phyloP scores from a whole-genome alignment of 2,888 invertebrate species.

The Cryptus armator region DNA sequence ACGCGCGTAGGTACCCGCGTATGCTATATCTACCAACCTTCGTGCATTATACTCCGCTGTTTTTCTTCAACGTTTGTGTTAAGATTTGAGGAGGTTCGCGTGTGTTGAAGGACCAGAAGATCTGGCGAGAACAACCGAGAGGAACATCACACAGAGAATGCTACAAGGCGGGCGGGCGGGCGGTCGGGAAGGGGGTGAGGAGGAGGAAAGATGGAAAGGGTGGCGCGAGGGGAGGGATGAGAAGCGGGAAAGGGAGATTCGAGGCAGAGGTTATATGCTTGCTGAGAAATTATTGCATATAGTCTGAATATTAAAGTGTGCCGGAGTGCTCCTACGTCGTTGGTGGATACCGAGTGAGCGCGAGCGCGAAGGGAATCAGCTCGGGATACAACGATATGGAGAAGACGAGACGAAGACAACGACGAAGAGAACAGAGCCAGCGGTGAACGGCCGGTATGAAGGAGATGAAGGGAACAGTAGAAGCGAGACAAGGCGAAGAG shows the following conservation, averaged over 20 bases:
- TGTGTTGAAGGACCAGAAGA: conserved; percentile 36
- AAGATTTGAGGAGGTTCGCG: conserved; percentile 36
- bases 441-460: conserved; percentile 58
- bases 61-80: conserved; percentile 32
- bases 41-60: conserved; percentile 3
- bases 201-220: conserved; percentile 41
- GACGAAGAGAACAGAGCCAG: conserved; percentile 68
- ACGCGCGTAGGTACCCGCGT: background rate
- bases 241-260: conserved; percentile 40
- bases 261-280: conserved; percentile 78
- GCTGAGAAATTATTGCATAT: conserved; percentile 84
- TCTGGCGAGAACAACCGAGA: conserved; percentile 44
- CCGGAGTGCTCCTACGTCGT: conserved; percentile 76
- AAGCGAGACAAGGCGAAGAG: conserved; percentile 73
- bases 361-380: conserved; percentile 27
- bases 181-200: conserved; percentile 47
- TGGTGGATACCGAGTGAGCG: conserved; percentile 2
- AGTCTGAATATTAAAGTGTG: conserved; percentile 85
- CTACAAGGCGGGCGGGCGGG: conserved; percentile 25
- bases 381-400: conserved; percentile 14
- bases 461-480: conserved; percentile 65
- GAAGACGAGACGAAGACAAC: conserved; percentile 51
- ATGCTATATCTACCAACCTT: conserved; percentile 1
- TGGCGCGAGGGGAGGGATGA: conserved; percentile 54
- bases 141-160: conserved; percentile 15